phyloP scores from a whole-genome alignment of 2,797 vertebrate species.

The Sus cebifrons region DNA sequence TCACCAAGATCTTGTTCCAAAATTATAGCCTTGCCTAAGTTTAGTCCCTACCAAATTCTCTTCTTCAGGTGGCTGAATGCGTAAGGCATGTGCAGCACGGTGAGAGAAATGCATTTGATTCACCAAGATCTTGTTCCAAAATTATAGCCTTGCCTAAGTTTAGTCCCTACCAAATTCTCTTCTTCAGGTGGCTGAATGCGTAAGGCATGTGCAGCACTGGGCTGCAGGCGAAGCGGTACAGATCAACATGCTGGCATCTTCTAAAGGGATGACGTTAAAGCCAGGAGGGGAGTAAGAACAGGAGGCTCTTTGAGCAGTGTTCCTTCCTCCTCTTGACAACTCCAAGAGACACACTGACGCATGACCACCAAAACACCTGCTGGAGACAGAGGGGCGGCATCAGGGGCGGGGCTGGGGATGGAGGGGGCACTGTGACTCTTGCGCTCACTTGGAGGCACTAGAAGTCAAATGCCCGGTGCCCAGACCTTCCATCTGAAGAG shows the following conservation, averaged over 20 bases:
- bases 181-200: not conserved
- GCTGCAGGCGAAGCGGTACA: not conserved
- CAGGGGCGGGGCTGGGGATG: not conserved
- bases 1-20: conserved; percentile 25
- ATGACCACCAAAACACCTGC: not conserved
- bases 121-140: conserved; percentile 15
- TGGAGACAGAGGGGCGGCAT: not conserved
- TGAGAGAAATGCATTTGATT: conserved; percentile 24
- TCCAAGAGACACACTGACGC: conserved; percentile 31
- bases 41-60: not conserved
- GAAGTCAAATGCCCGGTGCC: conserved; percentile 24
- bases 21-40: not conserved
- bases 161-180: not conserved
- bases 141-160: not conserved
- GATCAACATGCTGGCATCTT: not conserved
- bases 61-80: not conserved
- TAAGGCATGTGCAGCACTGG: not conserved
- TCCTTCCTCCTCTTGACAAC: conserved; percentile 44
- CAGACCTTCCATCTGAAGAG: not conserved
- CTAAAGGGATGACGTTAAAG: not conserved
- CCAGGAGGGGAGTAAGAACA: not conserved
- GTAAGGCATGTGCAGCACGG: not conserved
- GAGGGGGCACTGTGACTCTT: not conserved
- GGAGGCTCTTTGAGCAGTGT: not conserved
- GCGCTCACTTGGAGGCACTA: not conserved